phyloP scores from a whole-genome alignment of 53 echinoderm and acorn worm species.

The Holothuria leucospilota region DNA sequence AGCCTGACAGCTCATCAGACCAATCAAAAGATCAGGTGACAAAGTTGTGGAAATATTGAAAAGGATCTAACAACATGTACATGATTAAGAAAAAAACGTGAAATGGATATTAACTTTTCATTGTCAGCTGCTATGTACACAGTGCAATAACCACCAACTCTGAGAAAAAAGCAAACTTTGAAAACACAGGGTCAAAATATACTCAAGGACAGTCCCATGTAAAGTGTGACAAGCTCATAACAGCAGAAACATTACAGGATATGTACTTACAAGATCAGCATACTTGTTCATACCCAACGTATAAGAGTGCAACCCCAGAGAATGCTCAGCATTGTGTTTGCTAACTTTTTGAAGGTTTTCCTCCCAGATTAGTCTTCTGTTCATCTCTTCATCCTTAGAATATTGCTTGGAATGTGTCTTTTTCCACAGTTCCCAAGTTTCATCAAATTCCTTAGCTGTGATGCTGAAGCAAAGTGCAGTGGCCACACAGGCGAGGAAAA shows the following conservation, averaged over 20 bases:
- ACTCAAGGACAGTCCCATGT: neutral
- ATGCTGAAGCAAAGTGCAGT: neutral
- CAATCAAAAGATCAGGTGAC: too few species aligned
- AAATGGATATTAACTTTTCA: too few species aligned
- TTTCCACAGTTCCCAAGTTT: constrained; percentile 69
- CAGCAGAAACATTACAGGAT: neutral
- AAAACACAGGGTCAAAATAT: too few species aligned
- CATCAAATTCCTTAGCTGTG: constrained; percentile 25
- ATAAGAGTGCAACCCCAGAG: constrained; percentile 57
- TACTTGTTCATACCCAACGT: constrained; percentile 71
- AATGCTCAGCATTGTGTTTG: constrained; percentile 70
- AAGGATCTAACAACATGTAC: too few species aligned
- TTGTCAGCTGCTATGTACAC: too few species aligned
- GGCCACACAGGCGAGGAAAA: too few species aligned
- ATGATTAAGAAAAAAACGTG: too few species aligned
- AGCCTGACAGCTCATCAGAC: too few species aligned
- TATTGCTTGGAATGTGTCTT: constrained; percentile 46
- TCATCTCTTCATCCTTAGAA: constrained; percentile 57
- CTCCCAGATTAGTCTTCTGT: constrained; percentile 72
- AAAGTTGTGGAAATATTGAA: too few species aligned
- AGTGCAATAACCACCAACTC: too few species aligned
- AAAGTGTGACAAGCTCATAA: neutral
- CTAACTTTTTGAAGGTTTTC: constrained; percentile 59
- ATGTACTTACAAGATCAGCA: constrained; percentile 68
- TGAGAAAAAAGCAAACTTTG: too few species aligned